Evolutionary conservation across 2,888 invertebrate genomes (phyloP).

Genomic region (Agrochola lychnidis): DNA sequence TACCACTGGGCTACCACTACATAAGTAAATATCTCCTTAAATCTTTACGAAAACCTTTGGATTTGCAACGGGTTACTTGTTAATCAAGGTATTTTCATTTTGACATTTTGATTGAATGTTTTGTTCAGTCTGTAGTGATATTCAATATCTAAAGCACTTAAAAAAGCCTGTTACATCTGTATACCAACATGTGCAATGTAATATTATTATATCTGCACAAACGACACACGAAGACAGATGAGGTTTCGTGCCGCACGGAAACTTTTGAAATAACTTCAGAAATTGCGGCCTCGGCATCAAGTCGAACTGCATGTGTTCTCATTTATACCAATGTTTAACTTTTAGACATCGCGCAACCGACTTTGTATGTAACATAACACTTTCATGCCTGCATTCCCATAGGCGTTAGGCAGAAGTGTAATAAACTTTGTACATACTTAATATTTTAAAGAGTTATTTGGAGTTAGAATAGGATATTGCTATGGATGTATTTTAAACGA

Average conservation of each 20-base stretch:
- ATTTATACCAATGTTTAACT: slow-evolving; percentile 34
- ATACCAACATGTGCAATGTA: neutral
- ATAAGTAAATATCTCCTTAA: too few relatives aligned
- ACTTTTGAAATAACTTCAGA: slow-evolving; percentile 44
- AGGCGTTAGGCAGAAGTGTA: neutral
- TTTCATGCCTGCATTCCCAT: neutral
- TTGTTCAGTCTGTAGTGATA: neutral
- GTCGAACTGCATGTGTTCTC: slow-evolving; percentile 35
- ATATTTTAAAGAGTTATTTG: neutral
- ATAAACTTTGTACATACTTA: neutral
- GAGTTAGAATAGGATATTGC: too few relatives aligned
- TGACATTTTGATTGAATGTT: neutral
- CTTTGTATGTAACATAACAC: slow-evolving; percentile 8
- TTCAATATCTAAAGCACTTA: neutral
- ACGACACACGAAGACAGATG: slow-evolving; percentile 26
- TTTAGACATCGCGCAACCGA: slow-evolving; percentile 1
- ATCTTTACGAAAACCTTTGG: neutral
- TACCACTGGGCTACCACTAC: too few relatives aligned
- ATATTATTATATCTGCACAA: slow-evolving; percentile 20
- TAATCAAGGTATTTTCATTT: neutral
- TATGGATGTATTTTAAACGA: too few relatives aligned
- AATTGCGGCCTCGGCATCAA: slow-evolving; percentile 40
- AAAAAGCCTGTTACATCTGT: neutral
- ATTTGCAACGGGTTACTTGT: neutral
- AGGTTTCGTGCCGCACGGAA: slow-evolving; percentile 20